These are phyloP conservation scores for Smittia sp. DNA, from an alignment of 2,888 invertebrate genomes.

Conservation along the genomic window DNA sequence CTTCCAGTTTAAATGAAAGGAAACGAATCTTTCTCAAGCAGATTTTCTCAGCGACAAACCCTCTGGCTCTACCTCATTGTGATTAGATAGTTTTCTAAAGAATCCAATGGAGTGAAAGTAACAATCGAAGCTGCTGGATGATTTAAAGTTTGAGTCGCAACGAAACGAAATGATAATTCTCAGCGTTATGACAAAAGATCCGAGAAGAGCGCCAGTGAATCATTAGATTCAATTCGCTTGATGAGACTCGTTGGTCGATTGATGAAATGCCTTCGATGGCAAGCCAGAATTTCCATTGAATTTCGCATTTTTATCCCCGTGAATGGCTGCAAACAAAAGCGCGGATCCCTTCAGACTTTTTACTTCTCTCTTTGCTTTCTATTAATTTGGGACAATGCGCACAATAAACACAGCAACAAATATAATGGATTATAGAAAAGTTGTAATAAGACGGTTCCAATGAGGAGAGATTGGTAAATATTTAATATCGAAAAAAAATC, in stretches of 20 bases:
- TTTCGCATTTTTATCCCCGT: background rate
- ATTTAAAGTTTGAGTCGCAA: background rate
- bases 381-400: conserved; percentile 19
- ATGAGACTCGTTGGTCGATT: conserved; percentile 1
- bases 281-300: background rate
- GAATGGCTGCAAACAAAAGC: conserved; percentile 1
- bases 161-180: background rate
- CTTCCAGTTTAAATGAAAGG: too few relatives aligned
- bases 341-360: background rate
- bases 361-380: background rate
- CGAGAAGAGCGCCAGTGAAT: background rate
- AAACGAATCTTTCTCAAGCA: too few relatives aligned
- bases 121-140: conserved; percentile 9
- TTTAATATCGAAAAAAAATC: conserved; percentile 32
- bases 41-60: too few relatives aligned
- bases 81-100: too few relatives aligned
- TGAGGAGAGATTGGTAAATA: conserved; percentile 34
- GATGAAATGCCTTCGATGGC: conserved; percentile 7
- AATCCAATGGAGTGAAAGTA: conserved; percentile 27
- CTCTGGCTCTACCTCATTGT: too few relatives aligned
- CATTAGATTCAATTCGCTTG: conserved; percentile 24
- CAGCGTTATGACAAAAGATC: background rate
- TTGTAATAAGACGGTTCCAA: background rate
- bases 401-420: background rate
- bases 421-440: conserved; percentile 12